Evolutionary conservation across 2,888 invertebrate genomes (phyloP).

Genomic region (Andrena fulva): DNA sequence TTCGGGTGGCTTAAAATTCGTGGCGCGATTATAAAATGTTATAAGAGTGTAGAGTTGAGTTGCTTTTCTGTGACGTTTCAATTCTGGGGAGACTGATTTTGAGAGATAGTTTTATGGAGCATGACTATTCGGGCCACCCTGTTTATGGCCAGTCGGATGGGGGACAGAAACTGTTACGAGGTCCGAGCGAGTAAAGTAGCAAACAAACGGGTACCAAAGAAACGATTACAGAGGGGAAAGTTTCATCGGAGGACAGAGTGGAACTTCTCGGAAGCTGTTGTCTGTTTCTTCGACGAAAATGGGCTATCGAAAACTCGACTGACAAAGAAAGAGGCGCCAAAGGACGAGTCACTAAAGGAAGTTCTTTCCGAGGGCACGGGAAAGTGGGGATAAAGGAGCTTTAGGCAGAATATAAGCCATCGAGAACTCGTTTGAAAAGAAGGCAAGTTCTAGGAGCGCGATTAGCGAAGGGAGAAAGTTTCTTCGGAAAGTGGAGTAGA

Average conservation of each 20-base stretch:
- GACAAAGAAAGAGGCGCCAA: background rate
- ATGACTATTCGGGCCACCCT: background rate
- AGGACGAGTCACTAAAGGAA: slow-evolving; percentile 15
- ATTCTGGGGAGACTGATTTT: background rate
- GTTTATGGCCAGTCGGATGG: background rate
- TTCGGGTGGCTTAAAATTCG: too few species aligned
- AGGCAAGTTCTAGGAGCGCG: background rate
- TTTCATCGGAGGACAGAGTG: background rate
- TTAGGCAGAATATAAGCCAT: background rate
- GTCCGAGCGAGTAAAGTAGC: slow-evolving; percentile 9
- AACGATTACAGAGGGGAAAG: slow-evolving; percentile 6
- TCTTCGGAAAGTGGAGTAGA: background rate
- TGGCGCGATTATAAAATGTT: too few species aligned
- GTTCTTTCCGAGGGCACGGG: background rate
- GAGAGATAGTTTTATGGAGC: too few species aligned
- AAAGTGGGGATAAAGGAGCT: slow-evolving; percentile 10
- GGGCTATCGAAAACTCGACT: slow-evolving; percentile 17
- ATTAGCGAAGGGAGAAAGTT: background rate
- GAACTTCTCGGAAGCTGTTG: slow-evolving; percentile 4
- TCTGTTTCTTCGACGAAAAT: slow-evolving; percentile 26
- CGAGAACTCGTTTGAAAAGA: background rate
- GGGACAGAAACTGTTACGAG: background rate
- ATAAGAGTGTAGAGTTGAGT: too few species aligned
- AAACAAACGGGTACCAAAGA: slow-evolving; percentile 6
- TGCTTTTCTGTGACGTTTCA: background rate